Conservation (phyloP, 1,140 invertebrate species). For the Drosophila seguyi region DNA sequence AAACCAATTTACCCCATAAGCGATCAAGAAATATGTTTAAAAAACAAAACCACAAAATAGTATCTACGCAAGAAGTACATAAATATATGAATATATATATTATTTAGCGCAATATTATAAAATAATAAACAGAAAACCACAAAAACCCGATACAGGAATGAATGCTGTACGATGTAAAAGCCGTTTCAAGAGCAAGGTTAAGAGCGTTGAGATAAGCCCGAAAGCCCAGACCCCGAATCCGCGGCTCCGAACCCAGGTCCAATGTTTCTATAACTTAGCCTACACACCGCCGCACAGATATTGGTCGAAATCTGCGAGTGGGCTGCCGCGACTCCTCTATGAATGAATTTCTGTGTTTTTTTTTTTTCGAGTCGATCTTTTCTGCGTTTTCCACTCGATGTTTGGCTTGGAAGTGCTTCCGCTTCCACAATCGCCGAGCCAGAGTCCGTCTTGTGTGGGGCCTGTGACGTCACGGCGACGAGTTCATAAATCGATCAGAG, state of each 20-base stretch:
- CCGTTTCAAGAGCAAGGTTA: conserved; percentile 77
- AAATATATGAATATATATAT: conserved; percentile 60
- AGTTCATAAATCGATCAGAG: conserved; percentile 82
- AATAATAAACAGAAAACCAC: conserved; percentile 24
- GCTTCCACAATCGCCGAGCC: conserved; percentile 50
- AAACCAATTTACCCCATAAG: conserved; percentile 51
- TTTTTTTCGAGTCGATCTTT: not conserved
- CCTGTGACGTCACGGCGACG: conserved; percentile 73
- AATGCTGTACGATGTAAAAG: conserved; percentile 27
- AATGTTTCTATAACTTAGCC: conserved; percentile 28
- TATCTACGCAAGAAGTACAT: conserved; percentile 49
- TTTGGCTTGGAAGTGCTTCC: conserved; percentile 73
- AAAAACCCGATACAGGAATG: conserved; percentile 14
- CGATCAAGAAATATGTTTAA: conserved; percentile 57
- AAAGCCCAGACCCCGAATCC: conserved; percentile 1
- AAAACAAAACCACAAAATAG: conserved; percentile 55
- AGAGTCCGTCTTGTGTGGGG: conserved; percentile 50
- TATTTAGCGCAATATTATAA: conserved; percentile 81
- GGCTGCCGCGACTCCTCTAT: conserved; percentile 39
- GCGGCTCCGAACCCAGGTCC: not conserved
- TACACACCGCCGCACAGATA: conserved; percentile 27
- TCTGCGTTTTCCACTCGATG: conserved; percentile 43
- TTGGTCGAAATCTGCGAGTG: conserved; percentile 43
- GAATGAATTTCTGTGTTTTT: conserved; percentile 63
- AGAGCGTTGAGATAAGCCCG: conserved; percentile 51